These are phyloP conservation scores for Merluccius polli DNA, from an alignment of 2,797 vertebrate species.

Conservation along the genomic window DNA sequence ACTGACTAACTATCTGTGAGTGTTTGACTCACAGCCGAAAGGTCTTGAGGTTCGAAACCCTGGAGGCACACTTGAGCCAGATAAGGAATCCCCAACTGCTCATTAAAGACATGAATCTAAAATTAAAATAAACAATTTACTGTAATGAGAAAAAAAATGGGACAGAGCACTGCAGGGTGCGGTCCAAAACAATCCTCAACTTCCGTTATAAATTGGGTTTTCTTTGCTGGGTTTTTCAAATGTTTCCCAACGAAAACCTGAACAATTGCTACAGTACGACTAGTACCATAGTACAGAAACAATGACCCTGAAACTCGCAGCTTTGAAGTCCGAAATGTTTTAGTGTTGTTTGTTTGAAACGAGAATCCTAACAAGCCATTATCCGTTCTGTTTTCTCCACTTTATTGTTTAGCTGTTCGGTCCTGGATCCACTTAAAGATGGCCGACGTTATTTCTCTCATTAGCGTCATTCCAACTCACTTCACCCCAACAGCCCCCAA, in stretches of 20 bases:
- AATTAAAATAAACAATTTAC: no score
- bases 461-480: neutral
- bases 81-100: no score
- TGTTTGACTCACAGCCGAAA: no score
- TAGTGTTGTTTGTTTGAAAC: neutral
- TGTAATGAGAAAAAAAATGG: no score
- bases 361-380: neutral
- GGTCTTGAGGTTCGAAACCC: no score
- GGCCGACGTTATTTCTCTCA: conserved; percentile 5
- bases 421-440: neutral
- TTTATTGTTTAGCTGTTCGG: neutral
- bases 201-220: neutral
- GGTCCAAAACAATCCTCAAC: neutral
- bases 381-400: neutral
- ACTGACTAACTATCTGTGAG: no score
- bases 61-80: no score
- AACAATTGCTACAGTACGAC: neutral
- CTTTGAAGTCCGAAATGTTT: neutral
- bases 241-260: neutral
- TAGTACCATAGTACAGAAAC: neutral
- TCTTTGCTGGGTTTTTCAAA: neutral
- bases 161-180: neutral
- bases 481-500: neutral
- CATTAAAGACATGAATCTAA: no score
- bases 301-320: neutral